Percentiles rank a stretch among this genome's conserved stretches.
Evolutionary conservation across 2,888 invertebrate genomes (phyloP).

Genomic region (Anorthoa munda): DNA sequence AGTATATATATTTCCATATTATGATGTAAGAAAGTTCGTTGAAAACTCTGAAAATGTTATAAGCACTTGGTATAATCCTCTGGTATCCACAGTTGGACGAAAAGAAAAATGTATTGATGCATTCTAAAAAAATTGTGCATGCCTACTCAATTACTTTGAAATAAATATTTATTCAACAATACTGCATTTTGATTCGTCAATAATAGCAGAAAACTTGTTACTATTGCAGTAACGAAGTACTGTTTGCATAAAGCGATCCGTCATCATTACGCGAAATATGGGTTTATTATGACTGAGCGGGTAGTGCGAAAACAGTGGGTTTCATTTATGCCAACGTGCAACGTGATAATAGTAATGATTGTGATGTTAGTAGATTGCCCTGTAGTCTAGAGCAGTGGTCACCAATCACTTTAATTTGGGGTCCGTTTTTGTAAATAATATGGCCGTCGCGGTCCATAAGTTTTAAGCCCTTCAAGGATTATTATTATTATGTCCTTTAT

Average conservation of each 20-base stretch:
- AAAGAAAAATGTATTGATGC: no score
- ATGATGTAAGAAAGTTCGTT: no score
- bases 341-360: background rate
- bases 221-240: background rate
- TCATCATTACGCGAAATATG: conserved; percentile 7
- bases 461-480: no score
- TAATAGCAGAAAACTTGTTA: background rate
- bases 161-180: background rate
- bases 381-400: no score
- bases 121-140: background rate
- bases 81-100: no score
- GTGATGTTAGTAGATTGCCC: no score
- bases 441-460: no score
- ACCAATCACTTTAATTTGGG: no score
- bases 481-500: no score
- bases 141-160: background rate
- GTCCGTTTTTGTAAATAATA: no score
- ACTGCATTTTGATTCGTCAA: background rate
- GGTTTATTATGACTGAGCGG: conserved; percentile 2
- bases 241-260: background rate
- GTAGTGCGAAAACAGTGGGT: background rate
- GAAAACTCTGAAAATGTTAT: no score
- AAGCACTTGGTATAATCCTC: no score
- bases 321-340: background rate
- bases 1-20: background rate